These are phyloP conservation scores for Sphaeridia pumilis DNA, from an alignment of 2,888 invertebrate genomes.

Conservation along the genomic window DNA sequence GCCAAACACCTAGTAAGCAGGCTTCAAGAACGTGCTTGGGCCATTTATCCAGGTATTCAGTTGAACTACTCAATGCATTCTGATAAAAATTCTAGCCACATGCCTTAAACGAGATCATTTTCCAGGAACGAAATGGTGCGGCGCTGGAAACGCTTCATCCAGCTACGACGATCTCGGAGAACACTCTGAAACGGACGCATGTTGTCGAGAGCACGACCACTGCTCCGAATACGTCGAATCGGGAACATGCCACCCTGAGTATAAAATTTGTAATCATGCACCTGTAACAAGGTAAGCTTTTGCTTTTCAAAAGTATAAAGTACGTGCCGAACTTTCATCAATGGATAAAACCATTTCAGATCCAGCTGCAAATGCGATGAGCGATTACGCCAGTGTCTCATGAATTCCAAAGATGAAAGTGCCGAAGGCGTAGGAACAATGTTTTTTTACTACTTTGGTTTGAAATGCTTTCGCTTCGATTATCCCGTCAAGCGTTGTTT, in stretches of 20 bases:
- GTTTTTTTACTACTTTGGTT: slow-evolving; percentile 62
- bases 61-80: neutral
- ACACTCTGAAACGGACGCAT: slow-evolving; percentile 51
- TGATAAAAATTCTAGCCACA: neutral
- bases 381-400: slow-evolving; percentile 56
- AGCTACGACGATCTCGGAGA: slow-evolving; percentile 54
- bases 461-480: slow-evolving; percentile 55
- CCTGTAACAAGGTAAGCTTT: slow-evolving; percentile 48
- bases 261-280: slow-evolving; percentile 56
- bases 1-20: neutral
- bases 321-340: neutral
- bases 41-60: neutral
- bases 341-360: slow-evolving; percentile 38
- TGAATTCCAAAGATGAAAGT: slow-evolving; percentile 54
- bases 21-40: neutral
- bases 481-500: slow-evolving; percentile 32
- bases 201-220: slow-evolving; percentile 24
- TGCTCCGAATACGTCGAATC: slow-evolving; percentile 25
- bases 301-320: neutral
- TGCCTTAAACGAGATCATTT: no score
- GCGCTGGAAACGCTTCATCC: slow-evolving; percentile 53
- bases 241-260: slow-evolving; percentile 35
- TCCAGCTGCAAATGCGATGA: slow-evolving; percentile 66
- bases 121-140: slow-evolving; percentile 71
- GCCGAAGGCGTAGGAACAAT: slow-evolving; percentile 59